Evolutionary conservation across 2,113 vertebrate species (phyloP), one percentile per base, ranked within the genome.

Genomic region (Clupea harengus): DNA sequence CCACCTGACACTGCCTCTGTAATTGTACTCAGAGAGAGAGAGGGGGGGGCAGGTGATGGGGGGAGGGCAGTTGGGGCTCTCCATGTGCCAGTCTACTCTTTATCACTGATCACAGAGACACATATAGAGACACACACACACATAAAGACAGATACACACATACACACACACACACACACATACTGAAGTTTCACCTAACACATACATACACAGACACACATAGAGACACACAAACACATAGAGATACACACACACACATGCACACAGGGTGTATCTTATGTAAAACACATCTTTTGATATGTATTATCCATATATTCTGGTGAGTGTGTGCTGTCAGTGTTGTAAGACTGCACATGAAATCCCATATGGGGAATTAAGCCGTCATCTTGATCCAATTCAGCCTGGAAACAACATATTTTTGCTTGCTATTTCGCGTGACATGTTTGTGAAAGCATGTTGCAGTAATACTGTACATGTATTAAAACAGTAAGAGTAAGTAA

Each of bases 1-100:
- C 82, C 83, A 88, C 86, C 87, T 89, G 90, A 90, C 92, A 91
- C 39, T 20, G 18, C 52, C 52, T 60, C 54, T 60, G 54, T 60
- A 60, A 60, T 22, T 60, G 20, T 22, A 39, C 39, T 39, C 39
- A 39, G 39, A 39, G 39, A 39, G 39, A 39, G 39, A 39, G 39
- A 2, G 39, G 39, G 39, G 39, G 39, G 39, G 39, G 39, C 39
- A n/a, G n/a, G n/a, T n/a, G n/a, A n/a, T n/a, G n/a, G n/a, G n/a
- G n/a, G n/a, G n/a, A n/a, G n/a, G n/a, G n/a, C n/a, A n/a, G n/a
- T 39, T 1, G 2, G 39, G 39, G 39, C 39, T 39, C 39, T 39
- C 39, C 39, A 39, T 39, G 39, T 39, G 39, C 39, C 39, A 20
- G 18, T 60, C 54, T 57, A 20, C 17, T 57, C 54, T 60, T 60